Base-by-base conservation (phyloP, 1,140 invertebrate genomes). In the Anastrepha ludens region DNA sequence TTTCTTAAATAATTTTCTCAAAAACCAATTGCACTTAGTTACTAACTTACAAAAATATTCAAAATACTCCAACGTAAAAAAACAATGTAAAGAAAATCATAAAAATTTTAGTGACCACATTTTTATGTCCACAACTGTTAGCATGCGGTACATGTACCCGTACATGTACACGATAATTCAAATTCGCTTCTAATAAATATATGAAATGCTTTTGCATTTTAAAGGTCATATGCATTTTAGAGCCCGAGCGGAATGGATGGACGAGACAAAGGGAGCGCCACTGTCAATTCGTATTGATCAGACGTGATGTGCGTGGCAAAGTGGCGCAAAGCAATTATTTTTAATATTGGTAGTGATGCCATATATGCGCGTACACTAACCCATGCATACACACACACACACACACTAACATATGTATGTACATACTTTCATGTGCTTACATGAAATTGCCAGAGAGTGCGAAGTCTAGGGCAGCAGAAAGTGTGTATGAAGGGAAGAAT, bases 261-360 rank as follows among this genome's bases (percentile, higher is more conserved):
- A 20, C 4, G 29, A 11, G 64, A 29, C n/a, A 17, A 13, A 62
- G 29, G 11, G 64, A 2, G 29, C 13, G 64, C 9, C 41, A 7
- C 7, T 74, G 44, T 47, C 44, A 47, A n/a, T 47, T 74, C 9
- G 70, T 47, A 13, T 74, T 74, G 29, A 74, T 74, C 70, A 74
- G 17, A 74, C 70, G 44, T 47, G 70, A 44, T 17, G 39, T 74
- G 70, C 70, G 44, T 74, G 70, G 15, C 41, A 50, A 74, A 50
- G 39, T 74, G 44, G 70, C 39, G 13, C 70, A 74, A 74, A n/a
- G 70, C 44, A 44, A 74, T 74, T 74, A 74, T n/a, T 74, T 74
- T 47, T 50, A 74, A 74, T 44, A 74, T 44, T 74, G 29, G 13
- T 74, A 29, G 11, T 44, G 39, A 44, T 47, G 67, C 64, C 64